Percentiles rank a stretch among this genome's conserved stretches.
These are phyloP conservation scores for Chaetodon trifascialis DNA, from an alignment of 2,113 vertebrate genomes.

Conservation along the genomic window DNA sequence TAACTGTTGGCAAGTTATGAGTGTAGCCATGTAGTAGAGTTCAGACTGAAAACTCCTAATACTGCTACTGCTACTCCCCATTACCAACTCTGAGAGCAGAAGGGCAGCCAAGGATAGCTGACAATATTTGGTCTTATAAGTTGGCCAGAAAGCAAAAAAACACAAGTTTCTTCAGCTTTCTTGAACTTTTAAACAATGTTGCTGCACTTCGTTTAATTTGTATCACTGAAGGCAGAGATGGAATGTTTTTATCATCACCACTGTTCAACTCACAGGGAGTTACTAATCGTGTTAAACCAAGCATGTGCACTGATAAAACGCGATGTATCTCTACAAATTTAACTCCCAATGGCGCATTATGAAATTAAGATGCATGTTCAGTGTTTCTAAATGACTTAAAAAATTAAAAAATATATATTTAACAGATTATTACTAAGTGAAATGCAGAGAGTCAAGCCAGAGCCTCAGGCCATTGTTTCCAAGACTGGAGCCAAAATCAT, in stretches of 20 bases:
- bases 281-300: background rate
- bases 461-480: slow-evolving; percentile 43
- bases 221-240: background rate
- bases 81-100: background rate
- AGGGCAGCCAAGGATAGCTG: no score
- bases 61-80: background rate
- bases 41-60: background rate
- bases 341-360: background rate
- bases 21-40: background rate
- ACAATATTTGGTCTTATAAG: background rate
- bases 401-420: background rate
- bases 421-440: slow-evolving; percentile 33
- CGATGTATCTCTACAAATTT: no score
- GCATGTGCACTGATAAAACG: no score
- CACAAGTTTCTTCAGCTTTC: background rate
- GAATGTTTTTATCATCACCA: background rate
- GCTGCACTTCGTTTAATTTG: background rate
- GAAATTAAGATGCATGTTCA: background rate
- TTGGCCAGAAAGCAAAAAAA: background rate
- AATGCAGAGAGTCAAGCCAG: slow-evolving; percentile 23
- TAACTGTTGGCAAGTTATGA: background rate
- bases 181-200: background rate
- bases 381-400: background rate
- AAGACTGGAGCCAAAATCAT: slow-evolving; percentile 51
- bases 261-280: background rate